Conservation (phyloP, 2,113 vertebrate genomes). For the crab-eating macaque (Macaca fascicularis) region T2T-MFA8v1.1 NC_088390.1:76097501-76098000, state of each 20-base stretch:
- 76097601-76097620: background rate
- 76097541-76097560: background rate
- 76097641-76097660: background rate
- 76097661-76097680: background rate
- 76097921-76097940: background rate
- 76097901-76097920: background rate
- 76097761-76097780: background rate
- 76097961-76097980: background rate
- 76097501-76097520: background rate
- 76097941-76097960: background rate
- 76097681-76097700: background rate
- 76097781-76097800: background rate
- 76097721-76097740: background rate
- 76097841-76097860: background rate
- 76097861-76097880: background rate
- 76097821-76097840: background rate
- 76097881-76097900: background rate
- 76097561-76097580: background rate
- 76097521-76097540: background rate
- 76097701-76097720: background rate
- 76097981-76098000: background rate
- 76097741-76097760: conserved; percentile 14
- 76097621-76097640: background rate
- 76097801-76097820: background rate
- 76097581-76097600: background rate